Evolutionary conservation across 2,113 vertebrate genomes (phyloP), one percentile per base, ranked within the genome.

Genomic region (Cheilinus undulatus): DNA sequence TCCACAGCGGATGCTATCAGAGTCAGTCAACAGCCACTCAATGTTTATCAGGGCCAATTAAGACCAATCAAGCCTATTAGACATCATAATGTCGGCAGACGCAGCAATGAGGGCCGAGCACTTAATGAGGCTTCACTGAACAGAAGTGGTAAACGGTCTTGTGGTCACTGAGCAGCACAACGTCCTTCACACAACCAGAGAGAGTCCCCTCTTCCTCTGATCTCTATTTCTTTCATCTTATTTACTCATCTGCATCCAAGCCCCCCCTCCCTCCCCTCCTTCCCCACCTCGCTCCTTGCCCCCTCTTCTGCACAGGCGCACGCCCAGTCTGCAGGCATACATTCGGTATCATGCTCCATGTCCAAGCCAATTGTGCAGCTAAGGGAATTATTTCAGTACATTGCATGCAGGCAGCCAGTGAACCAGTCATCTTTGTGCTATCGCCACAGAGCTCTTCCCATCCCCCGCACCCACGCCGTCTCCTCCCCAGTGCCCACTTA

Each of bases 361-460:
- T 83, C 86, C 85, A 88, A 87, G 80, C 83, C 73, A 93, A 93
- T 92, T 88, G 93, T 91, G 93, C 93, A 93, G 91, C 89, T 91
- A 93, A 93, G 80, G 58, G 81, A 87, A 89, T 93, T 83, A 92
- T 90, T 89, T 89, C 85, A 90, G 88, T 86, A 90, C 77, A 91
- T 87, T 91, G 83, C 90, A 84, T 91, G 83, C 90, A 83, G 81
- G 61, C 82, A 23, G 88, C 82, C 89, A 88, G 83, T 91, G 90
- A 91, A 93, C 88, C 91, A 88, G 87, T 89, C 86, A 82, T 86
- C 72, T 88, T 66, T 76, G 65, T 82, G 83, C 69, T 36, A 56
- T 57, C 19, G 12, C 54, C 61, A 54, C 40, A 54, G 34, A 58
- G 40, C 48, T 32, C 67, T 9, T 15, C 52, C 66, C 61, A 34